phyloP scores from a whole-genome alignment of 2,888 invertebrate genomes.

The Chaetoderma sp. region DNA sequence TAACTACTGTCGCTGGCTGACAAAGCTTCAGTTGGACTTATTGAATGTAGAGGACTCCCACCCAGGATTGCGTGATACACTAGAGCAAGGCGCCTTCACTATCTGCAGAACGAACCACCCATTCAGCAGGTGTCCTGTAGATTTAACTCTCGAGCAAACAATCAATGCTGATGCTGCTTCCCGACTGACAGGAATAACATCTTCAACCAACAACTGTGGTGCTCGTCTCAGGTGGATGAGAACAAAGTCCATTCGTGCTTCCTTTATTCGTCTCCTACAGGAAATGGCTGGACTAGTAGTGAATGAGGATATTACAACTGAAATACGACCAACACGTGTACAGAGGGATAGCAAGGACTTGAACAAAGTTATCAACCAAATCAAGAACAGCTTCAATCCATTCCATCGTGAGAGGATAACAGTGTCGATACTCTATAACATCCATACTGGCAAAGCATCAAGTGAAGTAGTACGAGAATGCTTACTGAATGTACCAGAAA shows the following conservation, averaged over 20 bases:
- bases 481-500: slow-evolving; percentile 11
- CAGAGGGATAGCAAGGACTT: slow-evolving; percentile 19
- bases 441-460: slow-evolving; percentile 8
- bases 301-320: slow-evolving; percentile 10
- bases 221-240: slow-evolving; percentile 21
- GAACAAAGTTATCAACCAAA: slow-evolving; percentile 15
- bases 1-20: slow-evolving; percentile 39
- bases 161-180: slow-evolving; percentile 31
- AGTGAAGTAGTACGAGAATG: slow-evolving; percentile 8
- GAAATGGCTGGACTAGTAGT: slow-evolving; percentile 16
- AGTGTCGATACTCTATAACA: slow-evolving; percentile 9
- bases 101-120: slow-evolving; percentile 24
- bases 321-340: slow-evolving; percentile 5
- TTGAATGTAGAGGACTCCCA: slow-evolving; percentile 30
- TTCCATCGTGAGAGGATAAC: slow-evolving; percentile 1
- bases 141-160: slow-evolving; percentile 29
- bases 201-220: slow-evolving; percentile 15
- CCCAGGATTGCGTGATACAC: slow-evolving; percentile 23
- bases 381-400: slow-evolving; percentile 20
- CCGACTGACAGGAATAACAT: slow-evolving; percentile 23
- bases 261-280: slow-evolving; percentile 3
- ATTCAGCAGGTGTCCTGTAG: slow-evolving; percentile 24
- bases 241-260: slow-evolving; percentile 16
- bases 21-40: slow-evolving; percentile 33
- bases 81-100: slow-evolving; percentile 24